Conservation (phyloP, 2,888 invertebrate species). For the Thyatira batis region DNA sequence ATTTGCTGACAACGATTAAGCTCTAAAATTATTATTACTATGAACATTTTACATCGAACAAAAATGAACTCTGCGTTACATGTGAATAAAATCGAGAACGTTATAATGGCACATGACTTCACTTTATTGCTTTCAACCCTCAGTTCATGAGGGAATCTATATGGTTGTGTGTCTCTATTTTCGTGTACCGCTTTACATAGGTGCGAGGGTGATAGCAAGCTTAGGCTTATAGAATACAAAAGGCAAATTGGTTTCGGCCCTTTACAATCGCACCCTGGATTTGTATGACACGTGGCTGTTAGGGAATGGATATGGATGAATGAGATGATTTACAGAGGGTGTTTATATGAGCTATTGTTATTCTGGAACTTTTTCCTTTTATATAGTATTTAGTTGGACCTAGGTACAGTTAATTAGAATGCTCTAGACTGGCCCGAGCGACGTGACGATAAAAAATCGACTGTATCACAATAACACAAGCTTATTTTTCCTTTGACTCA, state of each 20-base stretch:
- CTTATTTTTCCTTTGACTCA: background rate
- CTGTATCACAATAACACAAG: background rate
- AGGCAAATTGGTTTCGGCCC: slow-evolving; percentile 69
- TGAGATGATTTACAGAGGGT: slow-evolving; percentile 30
- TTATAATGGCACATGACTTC: background rate
- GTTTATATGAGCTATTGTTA: slow-evolving; percentile 28
- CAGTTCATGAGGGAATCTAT: slow-evolving; percentile 34
- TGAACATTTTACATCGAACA: background rate
- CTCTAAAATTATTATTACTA: slow-evolving; percentile 4
- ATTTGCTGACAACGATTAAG: background rate
- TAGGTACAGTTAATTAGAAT: too few species aligned
- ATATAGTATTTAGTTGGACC: too few species aligned
- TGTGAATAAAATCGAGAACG: background rate
- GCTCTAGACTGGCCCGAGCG: too few species aligned
- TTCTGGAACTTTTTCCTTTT: too few species aligned
- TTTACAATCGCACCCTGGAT: slow-evolving; percentile 57
- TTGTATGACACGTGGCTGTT: slow-evolving; percentile 69
- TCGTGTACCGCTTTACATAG: slow-evolving; percentile 22
- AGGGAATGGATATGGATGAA: slow-evolving; percentile 51
- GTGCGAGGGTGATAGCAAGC: slow-evolving; percentile 40
- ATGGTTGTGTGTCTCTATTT: slow-evolving; percentile 33
- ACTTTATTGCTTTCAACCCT: slow-evolving; percentile 49
- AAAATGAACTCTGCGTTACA: background rate
- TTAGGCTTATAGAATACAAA: slow-evolving; percentile 56
- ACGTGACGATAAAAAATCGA: background rate